Evolutionary conservation across 2,797 vertebrate genomes (phyloP).

Genomic region (Tenualosa thibaudeaui): DNA sequence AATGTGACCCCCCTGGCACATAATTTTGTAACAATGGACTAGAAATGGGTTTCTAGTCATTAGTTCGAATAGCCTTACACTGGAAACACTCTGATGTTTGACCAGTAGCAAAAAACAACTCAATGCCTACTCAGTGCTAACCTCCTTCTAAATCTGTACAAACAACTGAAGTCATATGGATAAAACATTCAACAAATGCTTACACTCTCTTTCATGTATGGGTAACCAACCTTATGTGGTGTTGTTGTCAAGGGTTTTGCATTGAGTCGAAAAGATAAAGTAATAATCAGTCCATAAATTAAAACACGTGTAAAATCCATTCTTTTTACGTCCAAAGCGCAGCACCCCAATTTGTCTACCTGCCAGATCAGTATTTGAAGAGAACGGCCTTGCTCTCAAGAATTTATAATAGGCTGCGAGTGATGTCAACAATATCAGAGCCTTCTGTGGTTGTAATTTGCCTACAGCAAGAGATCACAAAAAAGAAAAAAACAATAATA

Average conservation of each 20-base stretch:
- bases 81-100: too few species aligned
- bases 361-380: neutral
- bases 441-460: neutral
- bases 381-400: neutral
- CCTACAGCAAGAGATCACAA: neutral
- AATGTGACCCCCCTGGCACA: too few species aligned
- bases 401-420: conserved; percentile 6
- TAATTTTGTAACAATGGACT: too few species aligned
- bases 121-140: too few species aligned
- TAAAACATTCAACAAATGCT: neutral
- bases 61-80: too few species aligned
- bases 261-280: conserved; percentile 55
- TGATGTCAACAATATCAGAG: conserved; percentile 20
- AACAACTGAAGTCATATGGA: neutral
- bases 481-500: neutral
- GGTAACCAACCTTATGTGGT: conserved; percentile 62
- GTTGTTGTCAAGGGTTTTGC: conserved; percentile 62
- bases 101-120: too few species aligned
- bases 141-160: neutral
- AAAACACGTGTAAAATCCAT: conserved; percentile 42
- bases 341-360: neutral
- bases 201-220: neutral
- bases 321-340: neutral
- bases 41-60: too few species aligned
- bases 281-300: conserved; percentile 42